Evolutionary conservation across 2,797 vertebrate species (phyloP), one percentile per base, ranked within the genome.

Genomic region (Lithobates pipiens): DNA sequence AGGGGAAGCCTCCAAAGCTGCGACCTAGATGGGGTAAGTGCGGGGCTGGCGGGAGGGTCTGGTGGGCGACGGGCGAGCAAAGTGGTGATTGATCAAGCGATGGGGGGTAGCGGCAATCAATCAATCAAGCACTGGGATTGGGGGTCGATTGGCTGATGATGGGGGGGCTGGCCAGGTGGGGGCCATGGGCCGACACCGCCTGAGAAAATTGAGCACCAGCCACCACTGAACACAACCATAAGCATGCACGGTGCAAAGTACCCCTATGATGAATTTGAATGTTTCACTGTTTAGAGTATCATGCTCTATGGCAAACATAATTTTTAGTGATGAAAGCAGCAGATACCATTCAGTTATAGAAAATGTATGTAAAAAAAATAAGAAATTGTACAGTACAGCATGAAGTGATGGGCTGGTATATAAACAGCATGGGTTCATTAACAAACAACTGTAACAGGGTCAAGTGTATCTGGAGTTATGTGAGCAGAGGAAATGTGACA

Each of bases 361-460:
- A 25, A 67, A 67, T 67, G 25, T 67, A 67, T 67, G 54, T 29
- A 13, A 10, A 39, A 39, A 39, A 39, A 39, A n/a, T n/a, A n/a
- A 39, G 3, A 67, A 67, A 67, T 11, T 67, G n/a, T 67, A 67
- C 25, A 67, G 25, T 67, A 67, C 65, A 67, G 27, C 27, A 13
- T 29, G 27, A 67, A 67, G 65, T 67, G 65, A 67, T 67, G 65
- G 27, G 27, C 65, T 67, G 65, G 65, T 67, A 4, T 67, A 27
- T 29, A 67, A 67, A 67, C 65, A 67, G 65, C 65, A 67, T 25
- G 65, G 65, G n/a, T 68, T 78, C n/a, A 83, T 71, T 71, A 84
- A 71, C 36, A 84, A 54, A 77, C 65, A 77, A 84, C 16, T 44
- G 63, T 77, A 76, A 83, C 42, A 71, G 50, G 50, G 82, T 77